phyloP scores from a whole-genome alignment of 2,888 invertebrate genomes.

The Drosophila barbarae region DNA sequence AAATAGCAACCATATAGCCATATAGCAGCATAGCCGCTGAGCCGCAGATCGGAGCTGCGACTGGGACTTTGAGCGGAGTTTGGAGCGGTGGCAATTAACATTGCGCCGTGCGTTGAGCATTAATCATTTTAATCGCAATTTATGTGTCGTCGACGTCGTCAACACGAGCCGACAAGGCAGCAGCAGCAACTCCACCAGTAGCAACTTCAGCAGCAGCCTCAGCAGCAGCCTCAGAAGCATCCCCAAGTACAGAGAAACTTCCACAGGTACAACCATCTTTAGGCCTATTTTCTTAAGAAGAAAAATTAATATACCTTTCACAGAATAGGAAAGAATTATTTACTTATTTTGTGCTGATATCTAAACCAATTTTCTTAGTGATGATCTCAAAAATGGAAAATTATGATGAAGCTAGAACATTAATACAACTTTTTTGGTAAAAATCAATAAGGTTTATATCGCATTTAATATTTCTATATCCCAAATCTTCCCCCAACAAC shows the following conservation, averaged over 20 bases:
- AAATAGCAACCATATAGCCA: constrained; percentile 62
- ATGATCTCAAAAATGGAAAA: no score
- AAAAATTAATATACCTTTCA: neutral
- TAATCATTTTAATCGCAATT: constrained; percentile 79
- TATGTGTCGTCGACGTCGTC: constrained; percentile 73
- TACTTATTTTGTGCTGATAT: no score
- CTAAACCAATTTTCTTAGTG: neutral
- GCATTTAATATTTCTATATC: neutral
- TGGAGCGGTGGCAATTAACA: constrained; percentile 76
- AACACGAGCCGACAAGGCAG: constrained; percentile 60
- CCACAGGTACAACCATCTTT: no score
- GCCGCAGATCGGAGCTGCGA: constrained; percentile 20
- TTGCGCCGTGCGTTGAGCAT: constrained; percentile 76
- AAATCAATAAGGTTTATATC: no score
- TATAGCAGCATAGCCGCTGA: constrained; percentile 18
- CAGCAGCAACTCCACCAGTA: constrained; percentile 14
- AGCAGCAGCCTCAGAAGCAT: constrained; percentile 19
- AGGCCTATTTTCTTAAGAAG: no score
- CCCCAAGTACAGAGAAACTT: constrained; percentile 18
- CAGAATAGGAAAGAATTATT: no score
- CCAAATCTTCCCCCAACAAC: no score
- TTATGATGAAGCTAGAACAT: no score
- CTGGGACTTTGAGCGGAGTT: constrained; percentile 28
- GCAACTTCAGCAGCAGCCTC: constrained; percentile 10
- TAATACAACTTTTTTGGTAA: no score